Conservation (phyloP, 2,113 vertebrate genomes). For the Pheucticus melanocephalus region DNA sequence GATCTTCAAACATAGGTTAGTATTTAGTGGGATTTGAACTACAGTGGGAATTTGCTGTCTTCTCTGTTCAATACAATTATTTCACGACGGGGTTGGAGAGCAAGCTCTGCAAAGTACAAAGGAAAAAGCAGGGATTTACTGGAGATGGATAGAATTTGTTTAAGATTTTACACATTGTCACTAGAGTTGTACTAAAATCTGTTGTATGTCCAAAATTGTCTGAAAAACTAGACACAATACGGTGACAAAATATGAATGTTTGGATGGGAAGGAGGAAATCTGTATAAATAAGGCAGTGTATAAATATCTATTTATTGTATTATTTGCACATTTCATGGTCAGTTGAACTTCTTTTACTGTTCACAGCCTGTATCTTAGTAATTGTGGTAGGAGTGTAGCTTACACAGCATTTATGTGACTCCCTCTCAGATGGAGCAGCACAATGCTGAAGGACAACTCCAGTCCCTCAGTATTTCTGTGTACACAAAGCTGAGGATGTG, state of each 20-base stretch:
- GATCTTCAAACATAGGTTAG: neutral
- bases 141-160: neutral
- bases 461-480: neutral
- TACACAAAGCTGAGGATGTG: neutral
- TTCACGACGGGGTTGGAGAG: fast-evolving
- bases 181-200: neutral
- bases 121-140: neutral
- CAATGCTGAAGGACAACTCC: neutral
- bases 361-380: neutral
- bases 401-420: neutral
- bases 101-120: neutral
- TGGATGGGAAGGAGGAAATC: neutral
- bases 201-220: neutral
- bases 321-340: neutral
- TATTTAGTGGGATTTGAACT: conserved; percentile 1
- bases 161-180: neutral
- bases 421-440: neutral
- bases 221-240: neutral
- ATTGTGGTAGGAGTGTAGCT: neutral
- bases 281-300: neutral
- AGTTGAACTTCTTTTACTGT: neutral
- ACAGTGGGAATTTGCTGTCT: neutral
- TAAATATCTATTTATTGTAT: conserved; percentile 11
- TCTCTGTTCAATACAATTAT: neutral
- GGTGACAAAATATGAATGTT: neutral